Percentiles rank a stretch among this genome's conserved stretches.
These are phyloP conservation scores for Parnassius mnemosyne DNA, from an alignment of 2,888 invertebrate genomes.

Conservation along the genomic window DNA sequence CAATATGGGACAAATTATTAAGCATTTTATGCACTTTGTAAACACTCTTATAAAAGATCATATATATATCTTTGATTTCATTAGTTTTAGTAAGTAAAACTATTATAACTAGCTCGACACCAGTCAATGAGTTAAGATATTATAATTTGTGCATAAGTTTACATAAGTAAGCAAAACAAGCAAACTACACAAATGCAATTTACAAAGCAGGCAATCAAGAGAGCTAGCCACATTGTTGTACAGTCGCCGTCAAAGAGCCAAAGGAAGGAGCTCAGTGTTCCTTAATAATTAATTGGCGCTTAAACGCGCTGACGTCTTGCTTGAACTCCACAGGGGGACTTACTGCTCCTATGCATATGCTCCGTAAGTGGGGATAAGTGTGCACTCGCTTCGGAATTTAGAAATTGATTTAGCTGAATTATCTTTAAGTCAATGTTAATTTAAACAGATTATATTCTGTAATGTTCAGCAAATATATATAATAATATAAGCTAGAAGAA, in stretches of 20 bases:
- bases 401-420: constrained; percentile 25
- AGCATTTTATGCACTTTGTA: too few relatives aligned
- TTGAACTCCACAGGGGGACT: constrained; percentile 57
- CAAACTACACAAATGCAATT: constrained; percentile 66
- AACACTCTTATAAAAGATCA: too few relatives aligned
- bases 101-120: too few relatives aligned
- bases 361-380: constrained; percentile 49
- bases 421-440: neutral
- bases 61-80: too few relatives aligned
- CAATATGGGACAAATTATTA: too few relatives aligned
- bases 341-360: constrained; percentile 66
- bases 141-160: constrained; percentile 25
- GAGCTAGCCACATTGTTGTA: constrained; percentile 74
- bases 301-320: constrained; percentile 77
- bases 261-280: constrained; percentile 66
- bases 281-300: constrained; percentile 79
- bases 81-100: too few relatives aligned
- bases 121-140: neutral
- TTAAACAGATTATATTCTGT: too few relatives aligned
- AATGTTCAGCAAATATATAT: too few relatives aligned
- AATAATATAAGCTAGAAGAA: too few relatives aligned
- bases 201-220: constrained; percentile 74
- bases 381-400: constrained; percentile 38
- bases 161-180: constrained; percentile 40
- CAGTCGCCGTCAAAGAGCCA: constrained; percentile 73